These are phyloP conservation scores for Brachirus orientalis DNA, from an alignment of 2,113 vertebrate species.

Conservation along the genomic window DNA sequence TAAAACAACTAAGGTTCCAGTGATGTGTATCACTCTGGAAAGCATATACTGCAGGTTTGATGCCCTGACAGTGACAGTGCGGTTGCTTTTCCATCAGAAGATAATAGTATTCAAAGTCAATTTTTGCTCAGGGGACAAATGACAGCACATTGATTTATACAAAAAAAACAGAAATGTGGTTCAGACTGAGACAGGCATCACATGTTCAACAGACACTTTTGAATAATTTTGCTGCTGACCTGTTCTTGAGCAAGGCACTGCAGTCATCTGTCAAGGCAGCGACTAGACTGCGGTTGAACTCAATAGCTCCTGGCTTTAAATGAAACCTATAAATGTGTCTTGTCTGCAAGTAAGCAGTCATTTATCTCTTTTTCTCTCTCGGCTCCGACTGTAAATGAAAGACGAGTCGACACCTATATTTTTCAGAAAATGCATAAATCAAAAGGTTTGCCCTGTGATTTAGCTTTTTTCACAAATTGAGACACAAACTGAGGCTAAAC, in stretches of 20 bases:
- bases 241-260: conserved; percentile 18
- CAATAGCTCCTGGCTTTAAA: conserved; percentile 32
- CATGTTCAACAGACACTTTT: neutral
- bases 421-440: conserved; percentile 4
- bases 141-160: neutral
- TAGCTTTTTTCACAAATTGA: neutral
- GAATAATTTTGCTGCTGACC: conserved; percentile 26
- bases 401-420: conserved; percentile 1
- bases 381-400: neutral
- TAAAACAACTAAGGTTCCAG: too few species aligned
- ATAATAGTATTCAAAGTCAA: too few species aligned
- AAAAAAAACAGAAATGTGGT: neutral
- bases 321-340: conserved; percentile 10
- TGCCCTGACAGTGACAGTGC: too few species aligned
- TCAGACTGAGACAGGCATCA: too few species aligned
- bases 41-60: too few species aligned
- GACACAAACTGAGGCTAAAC: too few species aligned
- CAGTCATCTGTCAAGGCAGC: neutral
- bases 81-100: too few species aligned
- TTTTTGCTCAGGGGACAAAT: neutral
- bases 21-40: too few species aligned
- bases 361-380: neutral
- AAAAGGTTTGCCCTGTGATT: neutral
- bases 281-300: conserved; percentile 61
- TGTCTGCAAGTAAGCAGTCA: conserved; percentile 17